phyloP scores from a whole-genome alignment of 2,888 invertebrate species.

The Thymelicus acteon region DNA sequence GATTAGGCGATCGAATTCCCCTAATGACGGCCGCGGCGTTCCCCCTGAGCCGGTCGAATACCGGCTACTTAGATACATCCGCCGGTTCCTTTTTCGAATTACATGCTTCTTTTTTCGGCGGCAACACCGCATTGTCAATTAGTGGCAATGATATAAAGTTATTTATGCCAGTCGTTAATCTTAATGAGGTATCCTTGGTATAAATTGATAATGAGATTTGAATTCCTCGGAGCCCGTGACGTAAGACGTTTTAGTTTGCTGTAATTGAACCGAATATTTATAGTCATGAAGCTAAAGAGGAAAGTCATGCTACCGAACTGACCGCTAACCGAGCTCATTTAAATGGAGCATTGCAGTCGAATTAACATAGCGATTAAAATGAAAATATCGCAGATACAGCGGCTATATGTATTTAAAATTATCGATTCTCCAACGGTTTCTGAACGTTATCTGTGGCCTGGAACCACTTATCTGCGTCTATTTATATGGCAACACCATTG shows the following conservation, averaged over 20 bases:
- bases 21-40: slow-evolving; percentile 53
- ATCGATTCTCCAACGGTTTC: slow-evolving; percentile 44
- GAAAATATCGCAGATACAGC: slow-evolving; percentile 38
- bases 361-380: slow-evolving; percentile 43
- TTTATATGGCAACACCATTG: slow-evolving; percentile 41
- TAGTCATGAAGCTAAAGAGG: slow-evolving; percentile 24
- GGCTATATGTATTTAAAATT: slow-evolving; percentile 33
- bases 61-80: slow-evolving; percentile 59
- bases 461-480: slow-evolving; percentile 38
- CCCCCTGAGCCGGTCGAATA: slow-evolving; percentile 29
- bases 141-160: slow-evolving; percentile 67
- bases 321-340: slow-evolving; percentile 17
- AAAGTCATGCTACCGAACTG: slow-evolving; percentile 29
- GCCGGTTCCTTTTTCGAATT: slow-evolving; percentile 61
- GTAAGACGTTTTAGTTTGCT: slow-evolving; percentile 16
- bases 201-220: slow-evolving; percentile 49
- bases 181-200: slow-evolving; percentile 44
- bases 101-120: slow-evolving; percentile 31
- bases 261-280: slow-evolving; percentile 31
- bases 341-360: slow-evolving; percentile 18
- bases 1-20: slow-evolving; percentile 63
- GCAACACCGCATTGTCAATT: slow-evolving; percentile 60
- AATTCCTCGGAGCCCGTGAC: slow-evolving; percentile 37
- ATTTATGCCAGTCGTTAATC: slow-evolving; percentile 58
- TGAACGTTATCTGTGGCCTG: slow-evolving; percentile 37